phyloP scores from a whole-genome alignment of 1,140 invertebrate species.

The Akabosia matsudoensis region DNA sequence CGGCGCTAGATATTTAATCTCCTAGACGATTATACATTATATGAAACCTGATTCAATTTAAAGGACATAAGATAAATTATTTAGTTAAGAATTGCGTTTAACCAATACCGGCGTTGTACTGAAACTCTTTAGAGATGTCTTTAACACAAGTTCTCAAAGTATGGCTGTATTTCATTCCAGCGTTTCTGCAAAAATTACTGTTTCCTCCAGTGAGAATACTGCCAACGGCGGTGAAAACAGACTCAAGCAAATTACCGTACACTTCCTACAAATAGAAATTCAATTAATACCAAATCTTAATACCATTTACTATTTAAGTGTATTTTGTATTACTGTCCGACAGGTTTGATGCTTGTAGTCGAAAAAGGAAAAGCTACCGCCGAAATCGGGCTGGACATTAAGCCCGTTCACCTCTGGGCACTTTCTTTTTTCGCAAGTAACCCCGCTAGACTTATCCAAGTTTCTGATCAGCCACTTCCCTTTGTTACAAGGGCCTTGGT shows the following conservation, averaged over 20 bases:
- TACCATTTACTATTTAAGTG: background rate
- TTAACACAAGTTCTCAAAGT: background rate
- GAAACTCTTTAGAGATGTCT: background rate
- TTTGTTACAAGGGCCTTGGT: background rate
- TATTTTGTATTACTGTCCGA: background rate
- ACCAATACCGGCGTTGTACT: background rate
- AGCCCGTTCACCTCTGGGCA: background rate
- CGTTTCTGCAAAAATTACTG: background rate
- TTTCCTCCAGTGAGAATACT: background rate
- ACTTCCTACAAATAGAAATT: background rate
- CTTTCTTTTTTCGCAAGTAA: background rate
- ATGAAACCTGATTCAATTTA: background rate
- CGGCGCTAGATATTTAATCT: no score
- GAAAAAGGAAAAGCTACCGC: background rate
- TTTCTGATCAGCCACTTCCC: background rate
- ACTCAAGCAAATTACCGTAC: background rate
- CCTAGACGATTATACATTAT: background rate
- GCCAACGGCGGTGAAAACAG: background rate
- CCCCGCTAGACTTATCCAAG: no score
- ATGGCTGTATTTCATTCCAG: constrained; percentile 4
- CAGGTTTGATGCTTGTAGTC: background rate
- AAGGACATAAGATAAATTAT: background rate
- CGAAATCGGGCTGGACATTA: background rate
- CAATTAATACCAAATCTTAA: background rate
- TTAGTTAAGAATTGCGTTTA: background rate